A percentile compares a stretch with the other conserved stretches of the same genome.
Evolutionary conservation across 1,140 invertebrate species (phyloP).

Genomic region (Watersipora subatra): DNA sequence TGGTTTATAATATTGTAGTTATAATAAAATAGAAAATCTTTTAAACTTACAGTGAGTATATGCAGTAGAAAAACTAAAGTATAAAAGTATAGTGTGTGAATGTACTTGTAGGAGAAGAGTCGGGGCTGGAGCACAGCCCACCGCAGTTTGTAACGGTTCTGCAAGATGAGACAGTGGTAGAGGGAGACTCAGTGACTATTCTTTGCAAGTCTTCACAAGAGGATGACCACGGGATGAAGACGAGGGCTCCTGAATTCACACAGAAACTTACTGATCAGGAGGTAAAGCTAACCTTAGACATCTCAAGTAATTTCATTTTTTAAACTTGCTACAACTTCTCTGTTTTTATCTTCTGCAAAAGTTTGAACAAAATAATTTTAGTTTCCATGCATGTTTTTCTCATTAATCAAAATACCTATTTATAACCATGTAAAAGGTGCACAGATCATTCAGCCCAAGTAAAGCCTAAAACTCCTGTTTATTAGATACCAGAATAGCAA

Average conservation of each 20-base stretch:
- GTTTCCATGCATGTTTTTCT: too few species aligned
- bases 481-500: too few species aligned
- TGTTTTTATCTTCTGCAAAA: neutral
- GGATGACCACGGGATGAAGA: neutral
- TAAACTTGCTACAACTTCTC: neutral
- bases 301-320: conserved; percentile 7
- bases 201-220: neutral
- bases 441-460: too few species aligned
- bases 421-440: too few species aligned
- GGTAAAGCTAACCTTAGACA: neutral
- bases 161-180: neutral
- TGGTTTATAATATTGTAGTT: too few species aligned
- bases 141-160: neutral
- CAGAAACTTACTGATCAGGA: neutral
- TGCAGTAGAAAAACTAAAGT: too few species aligned
- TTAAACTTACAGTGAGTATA: too few species aligned
- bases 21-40: too few species aligned
- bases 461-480: too few species aligned
- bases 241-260: neutral
- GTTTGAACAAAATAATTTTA: too few species aligned
- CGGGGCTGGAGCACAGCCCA: neutral
- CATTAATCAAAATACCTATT: too few species aligned
- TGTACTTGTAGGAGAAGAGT: neutral
- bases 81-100: too few species aligned
- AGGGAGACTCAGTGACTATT: neutral